A percentile compares a stretch with the other conserved stretches of the same genome.
These are phyloP conservation scores for Macaria notata DNA, from an alignment of 2,888 invertebrate genomes.

Conservation along the genomic window DNA sequence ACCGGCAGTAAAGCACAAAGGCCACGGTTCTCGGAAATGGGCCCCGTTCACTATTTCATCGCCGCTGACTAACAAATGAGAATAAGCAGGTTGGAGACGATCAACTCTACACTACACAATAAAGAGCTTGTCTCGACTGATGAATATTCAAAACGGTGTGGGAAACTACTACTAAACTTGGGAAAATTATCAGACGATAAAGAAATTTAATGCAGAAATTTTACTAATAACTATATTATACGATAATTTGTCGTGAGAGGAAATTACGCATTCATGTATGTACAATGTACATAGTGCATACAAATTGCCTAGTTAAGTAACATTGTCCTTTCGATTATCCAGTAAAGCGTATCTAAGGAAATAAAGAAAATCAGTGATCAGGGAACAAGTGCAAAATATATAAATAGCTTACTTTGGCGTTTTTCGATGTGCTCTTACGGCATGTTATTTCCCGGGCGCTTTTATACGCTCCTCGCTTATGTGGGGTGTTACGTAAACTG, in stretches of 20 bases:
- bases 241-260: no score
- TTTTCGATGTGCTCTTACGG: slow-evolving; percentile 15
- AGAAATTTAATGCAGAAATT: no score
- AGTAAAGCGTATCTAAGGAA: slow-evolving; percentile 1
- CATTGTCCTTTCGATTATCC: no score
- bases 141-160: background rate
- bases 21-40: slow-evolving; percentile 63
- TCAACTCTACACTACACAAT: slow-evolving; percentile 9
- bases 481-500: slow-evolving; percentile 27
- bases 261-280: no score
- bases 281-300: no score
- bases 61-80: slow-evolving; percentile 54
- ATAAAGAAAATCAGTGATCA: slow-evolving; percentile 12
- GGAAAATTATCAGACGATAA: no score
- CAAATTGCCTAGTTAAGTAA: no score
- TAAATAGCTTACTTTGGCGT: slow-evolving; percentile 12
- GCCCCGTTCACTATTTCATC: slow-evolving; percentile 63
- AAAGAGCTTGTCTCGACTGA: slow-evolving; percentile 2
- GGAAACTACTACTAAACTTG: no score
- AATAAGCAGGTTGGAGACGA: slow-evolving; percentile 32
- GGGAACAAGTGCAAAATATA: slow-evolving; percentile 14
- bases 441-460: slow-evolving; percentile 16
- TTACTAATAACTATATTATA: no score
- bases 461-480: slow-evolving; percentile 20
- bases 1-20: slow-evolving; percentile 70